These are phyloP conservation scores for Atta texana DNA, from an alignment of 1,140 invertebrate species.

Conservation along the genomic window DNA sequence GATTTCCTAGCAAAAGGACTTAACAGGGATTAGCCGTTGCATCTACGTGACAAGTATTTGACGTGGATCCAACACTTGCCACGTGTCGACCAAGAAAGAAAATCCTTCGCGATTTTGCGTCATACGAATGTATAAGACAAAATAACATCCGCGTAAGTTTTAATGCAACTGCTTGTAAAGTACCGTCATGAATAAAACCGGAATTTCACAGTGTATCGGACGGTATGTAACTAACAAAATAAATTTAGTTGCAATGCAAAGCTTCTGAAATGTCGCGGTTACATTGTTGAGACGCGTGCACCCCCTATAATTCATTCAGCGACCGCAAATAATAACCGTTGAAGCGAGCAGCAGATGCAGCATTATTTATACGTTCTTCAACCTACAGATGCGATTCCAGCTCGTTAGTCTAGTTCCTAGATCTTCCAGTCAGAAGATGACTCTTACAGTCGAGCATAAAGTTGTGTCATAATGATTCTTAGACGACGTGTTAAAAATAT, in stretches of 20 bases:
- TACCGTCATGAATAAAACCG: slow-evolving; percentile 33
- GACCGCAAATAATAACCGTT: slow-evolving; percentile 78
- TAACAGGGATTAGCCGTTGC: slow-evolving; percentile 61
- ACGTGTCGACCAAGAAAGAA: slow-evolving; percentile 47
- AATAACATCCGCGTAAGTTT: slow-evolving; percentile 47
- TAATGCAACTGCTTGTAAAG: slow-evolving; percentile 39
- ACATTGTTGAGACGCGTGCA: slow-evolving; percentile 75
- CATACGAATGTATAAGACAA: not conserved
- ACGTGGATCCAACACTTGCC: slow-evolving; percentile 37
- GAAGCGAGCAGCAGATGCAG: slow-evolving; percentile 72
- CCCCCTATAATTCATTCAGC: slow-evolving; percentile 77
- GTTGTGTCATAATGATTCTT: not conserved
- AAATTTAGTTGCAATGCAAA: slow-evolving; percentile 18
- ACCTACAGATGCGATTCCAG: slow-evolving; percentile 69
- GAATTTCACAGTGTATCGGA: slow-evolving; percentile 18
- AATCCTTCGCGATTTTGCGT: slow-evolving; percentile 35
- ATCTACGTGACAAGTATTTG: slow-evolving; percentile 71
- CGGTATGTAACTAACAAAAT: slow-evolving; percentile 8
- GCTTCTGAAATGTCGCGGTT: slow-evolving; percentile 37
- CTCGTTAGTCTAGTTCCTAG: slow-evolving; percentile 76
- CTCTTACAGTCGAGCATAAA: not conserved
- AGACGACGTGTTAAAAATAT: not conserved
- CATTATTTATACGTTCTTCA: slow-evolving; percentile 80
- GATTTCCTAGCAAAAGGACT: slow-evolving; percentile 59
- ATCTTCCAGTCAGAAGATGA: slow-evolving; percentile 3